Evolutionary conservation across 2,888 invertebrate genomes (phyloP).

Genomic region (Piscicola geometra): DNA sequence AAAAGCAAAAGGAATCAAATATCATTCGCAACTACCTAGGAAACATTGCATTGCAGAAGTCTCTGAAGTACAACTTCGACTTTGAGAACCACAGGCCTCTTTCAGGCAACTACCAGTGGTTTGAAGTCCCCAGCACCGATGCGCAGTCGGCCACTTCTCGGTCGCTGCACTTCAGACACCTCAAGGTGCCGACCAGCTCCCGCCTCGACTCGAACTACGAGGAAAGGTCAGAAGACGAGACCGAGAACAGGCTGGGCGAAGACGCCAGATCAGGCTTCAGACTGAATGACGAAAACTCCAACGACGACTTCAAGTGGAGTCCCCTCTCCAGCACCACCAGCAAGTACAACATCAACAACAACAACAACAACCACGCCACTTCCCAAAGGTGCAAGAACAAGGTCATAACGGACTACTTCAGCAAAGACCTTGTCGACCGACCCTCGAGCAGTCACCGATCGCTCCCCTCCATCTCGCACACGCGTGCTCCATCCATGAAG

Average conservation of each 20-base stretch:
- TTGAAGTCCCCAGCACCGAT: background rate
- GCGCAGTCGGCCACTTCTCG: background rate
- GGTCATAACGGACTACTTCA: slow-evolving; percentile 7
- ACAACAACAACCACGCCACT: background rate
- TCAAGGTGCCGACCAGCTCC: no score
- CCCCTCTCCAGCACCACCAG: slow-evolving; percentile 3
- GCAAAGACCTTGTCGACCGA: background rate
- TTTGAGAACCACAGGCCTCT: slow-evolving; percentile 15
- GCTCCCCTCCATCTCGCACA: background rate
- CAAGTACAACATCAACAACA: slow-evolving; percentile 14
- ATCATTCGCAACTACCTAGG: background rate
- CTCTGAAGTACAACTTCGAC: background rate
- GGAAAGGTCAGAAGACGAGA: no score
- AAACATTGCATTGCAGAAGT: background rate
- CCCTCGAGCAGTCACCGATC: background rate
- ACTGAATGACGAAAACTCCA: background rate
- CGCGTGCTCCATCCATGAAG: background rate
- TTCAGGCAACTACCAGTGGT: background rate
- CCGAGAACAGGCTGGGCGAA: no score
- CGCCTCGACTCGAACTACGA: no score
- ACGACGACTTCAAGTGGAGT: background rate
- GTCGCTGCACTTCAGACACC: no score
- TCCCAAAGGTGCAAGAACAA: background rate
- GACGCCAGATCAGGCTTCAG: no score
- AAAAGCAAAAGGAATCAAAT: background rate